phyloP scores from a whole-genome alignment of 2,113 vertebrate species.

The Pseudopodoces humilis region DNA sequence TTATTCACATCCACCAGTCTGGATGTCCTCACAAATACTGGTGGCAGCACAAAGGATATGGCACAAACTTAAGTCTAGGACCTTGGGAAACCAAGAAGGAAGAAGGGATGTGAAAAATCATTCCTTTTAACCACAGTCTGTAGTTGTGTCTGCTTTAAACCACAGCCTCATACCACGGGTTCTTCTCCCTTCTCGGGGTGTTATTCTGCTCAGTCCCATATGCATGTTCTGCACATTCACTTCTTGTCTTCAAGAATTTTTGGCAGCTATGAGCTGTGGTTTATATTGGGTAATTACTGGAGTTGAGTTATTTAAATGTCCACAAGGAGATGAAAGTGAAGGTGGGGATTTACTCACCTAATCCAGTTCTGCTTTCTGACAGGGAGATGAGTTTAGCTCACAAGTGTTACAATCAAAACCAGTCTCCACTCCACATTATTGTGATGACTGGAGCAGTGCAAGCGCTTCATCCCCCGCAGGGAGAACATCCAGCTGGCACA shows the following conservation, averaged over 20 bases:
- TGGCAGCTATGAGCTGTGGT: constrained; percentile 20
- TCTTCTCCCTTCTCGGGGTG: not conserved
- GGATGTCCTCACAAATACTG: not conserved
- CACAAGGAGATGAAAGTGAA: constrained; percentile 21
- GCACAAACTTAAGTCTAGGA: not conserved
- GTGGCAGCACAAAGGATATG: not conserved
- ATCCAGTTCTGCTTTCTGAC: not conserved
- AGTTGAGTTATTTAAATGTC: constrained; percentile 18
- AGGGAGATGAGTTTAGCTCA: not conserved
- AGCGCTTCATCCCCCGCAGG: not conserved
- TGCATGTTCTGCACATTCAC: constrained; percentile 28
- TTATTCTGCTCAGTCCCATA: not conserved
- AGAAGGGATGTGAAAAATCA: not conserved
- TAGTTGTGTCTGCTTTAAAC: not conserved
- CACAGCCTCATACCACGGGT: not conserved
- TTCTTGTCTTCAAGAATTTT: constrained; percentile 24
- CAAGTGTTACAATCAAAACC: not conserved
- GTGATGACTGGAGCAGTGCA: not conserved
- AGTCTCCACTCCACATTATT: not conserved
- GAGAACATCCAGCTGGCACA: not conserved
- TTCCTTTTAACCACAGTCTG: not conserved
- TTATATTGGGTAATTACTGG: constrained; percentile 7
- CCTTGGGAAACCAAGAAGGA: not conserved
- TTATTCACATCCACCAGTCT: not conserved
- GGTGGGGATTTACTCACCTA: not conserved